These are phyloP conservation scores for Thaumatotibia leucotreta DNA, from an alignment of 1,140 invertebrate species.

Conservation along the genomic window DNA sequence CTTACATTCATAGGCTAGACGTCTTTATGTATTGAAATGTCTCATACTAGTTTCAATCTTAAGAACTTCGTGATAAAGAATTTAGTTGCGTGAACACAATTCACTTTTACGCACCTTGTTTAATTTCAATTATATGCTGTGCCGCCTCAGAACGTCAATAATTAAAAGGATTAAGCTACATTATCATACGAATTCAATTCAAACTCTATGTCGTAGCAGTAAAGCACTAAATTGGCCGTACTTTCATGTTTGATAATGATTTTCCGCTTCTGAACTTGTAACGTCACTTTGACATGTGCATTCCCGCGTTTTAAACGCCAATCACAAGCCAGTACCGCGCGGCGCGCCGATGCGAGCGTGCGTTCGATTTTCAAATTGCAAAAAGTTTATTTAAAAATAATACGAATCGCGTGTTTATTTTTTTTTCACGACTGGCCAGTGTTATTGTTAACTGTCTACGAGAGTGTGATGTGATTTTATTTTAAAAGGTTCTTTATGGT, in stretches of 20 bases:
- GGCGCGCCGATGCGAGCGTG: slow-evolving; percentile 36
- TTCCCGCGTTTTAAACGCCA: slow-evolving; percentile 51
- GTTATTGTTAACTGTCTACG: neutral
- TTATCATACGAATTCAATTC: neutral
- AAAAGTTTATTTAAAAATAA: neutral
- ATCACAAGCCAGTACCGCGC: slow-evolving; percentile 47
- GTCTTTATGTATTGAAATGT: neutral
- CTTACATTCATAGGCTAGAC: neutral
- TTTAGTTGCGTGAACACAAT: neutral
- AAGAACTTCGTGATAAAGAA: neutral
- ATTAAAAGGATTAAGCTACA: neutral
- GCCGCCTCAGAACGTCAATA: neutral
- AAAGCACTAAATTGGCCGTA: neutral
- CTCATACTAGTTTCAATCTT: neutral
- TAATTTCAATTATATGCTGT: neutral
- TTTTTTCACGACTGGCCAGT: slow-evolving; percentile 16
- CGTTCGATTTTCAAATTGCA: slow-evolving; percentile 29
- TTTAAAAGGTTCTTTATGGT: slow-evolving; percentile 6
- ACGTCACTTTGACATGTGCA: slow-evolving; percentile 36
- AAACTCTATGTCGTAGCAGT: neutral
- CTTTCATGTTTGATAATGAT: neutral
- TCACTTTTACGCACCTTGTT: neutral
- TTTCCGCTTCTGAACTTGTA: neutral
- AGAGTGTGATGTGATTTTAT: neutral
- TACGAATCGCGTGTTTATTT: slow-evolving; percentile 21